Conservation (phyloP, 1,140 invertebrate genomes). For the Drosophila bocqueti region DNA sequence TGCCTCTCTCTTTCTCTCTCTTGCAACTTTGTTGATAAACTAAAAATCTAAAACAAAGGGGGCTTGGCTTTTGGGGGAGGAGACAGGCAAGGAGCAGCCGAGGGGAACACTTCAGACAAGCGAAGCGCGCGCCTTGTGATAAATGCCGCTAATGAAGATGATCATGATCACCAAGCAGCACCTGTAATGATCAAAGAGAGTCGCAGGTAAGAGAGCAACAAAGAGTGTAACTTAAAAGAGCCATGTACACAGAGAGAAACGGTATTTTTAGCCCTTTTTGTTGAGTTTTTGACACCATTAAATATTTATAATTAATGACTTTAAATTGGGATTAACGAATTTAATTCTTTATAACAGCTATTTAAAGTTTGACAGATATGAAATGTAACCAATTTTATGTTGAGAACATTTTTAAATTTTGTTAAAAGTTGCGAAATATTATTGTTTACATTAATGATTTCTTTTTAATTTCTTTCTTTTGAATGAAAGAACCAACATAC, state of each 20-base stretch:
- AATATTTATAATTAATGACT: not conserved
- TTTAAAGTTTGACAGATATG: not conserved
- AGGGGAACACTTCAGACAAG: conserved; percentile 27
- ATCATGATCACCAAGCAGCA: conserved; percentile 41
- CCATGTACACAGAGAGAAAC: not conserved
- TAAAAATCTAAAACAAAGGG: conserved; percentile 63
- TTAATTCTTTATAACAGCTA: no score
- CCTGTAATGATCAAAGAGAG: conserved; percentile 31
- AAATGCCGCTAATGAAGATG: conserved; percentile 65
- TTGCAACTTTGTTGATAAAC: conserved; percentile 73
- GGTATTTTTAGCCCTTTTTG: not conserved
- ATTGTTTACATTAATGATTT: not conserved
- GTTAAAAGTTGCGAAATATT: no score
- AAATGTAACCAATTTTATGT: not conserved
- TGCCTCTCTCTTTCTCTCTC: conserved; percentile 18
- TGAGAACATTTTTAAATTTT: no score
- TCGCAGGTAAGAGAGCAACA: conserved; percentile 48
- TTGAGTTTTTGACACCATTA: not conserved
- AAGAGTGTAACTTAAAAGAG: conserved; percentile 15
- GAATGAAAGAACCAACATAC: no score
- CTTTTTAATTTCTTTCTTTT: no score
- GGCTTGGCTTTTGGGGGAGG: conserved; percentile 22
- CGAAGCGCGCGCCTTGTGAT: conserved; percentile 59
- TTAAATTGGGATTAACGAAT: not conserved
- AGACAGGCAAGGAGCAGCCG: conserved; percentile 9